phyloP scores from a whole-genome alignment of 2,888 invertebrate genomes.

The Drosophila longiperda region DNA sequence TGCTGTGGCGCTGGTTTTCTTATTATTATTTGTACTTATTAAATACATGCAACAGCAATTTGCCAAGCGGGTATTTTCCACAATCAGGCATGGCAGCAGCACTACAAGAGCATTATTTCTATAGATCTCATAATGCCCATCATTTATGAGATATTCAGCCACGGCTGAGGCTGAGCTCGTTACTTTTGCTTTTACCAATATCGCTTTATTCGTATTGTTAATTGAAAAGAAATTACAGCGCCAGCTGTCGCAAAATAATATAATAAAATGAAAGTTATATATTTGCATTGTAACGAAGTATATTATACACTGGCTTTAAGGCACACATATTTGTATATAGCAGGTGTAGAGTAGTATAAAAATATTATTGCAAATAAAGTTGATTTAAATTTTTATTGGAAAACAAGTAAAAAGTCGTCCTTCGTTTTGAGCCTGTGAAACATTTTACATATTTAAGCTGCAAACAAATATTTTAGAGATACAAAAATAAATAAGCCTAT shows the following conservation, averaged over 20 bases:
- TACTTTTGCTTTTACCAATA: slow-evolving; percentile 72
- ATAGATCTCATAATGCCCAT: slow-evolving; percentile 25
- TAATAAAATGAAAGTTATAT: slow-evolving; percentile 49
- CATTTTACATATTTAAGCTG: not conserved
- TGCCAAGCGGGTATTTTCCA: slow-evolving; percentile 32
- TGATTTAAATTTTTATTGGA: not conserved
- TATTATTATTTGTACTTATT: slow-evolving; percentile 54
- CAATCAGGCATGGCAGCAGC: not conserved
- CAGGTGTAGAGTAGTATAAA: not conserved
- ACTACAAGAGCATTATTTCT: not conserved
- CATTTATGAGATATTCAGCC: slow-evolving; percentile 11
- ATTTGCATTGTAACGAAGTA: not conserved
- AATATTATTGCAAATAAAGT: not conserved
- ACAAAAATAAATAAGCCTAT: not conserved
- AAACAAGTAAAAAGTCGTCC: not conserved
- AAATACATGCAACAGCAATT: slow-evolving; percentile 50
- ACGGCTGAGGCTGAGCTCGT: slow-evolving; percentile 21
- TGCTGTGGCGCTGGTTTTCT: slow-evolving; percentile 19
- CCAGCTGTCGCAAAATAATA: slow-evolving; percentile 43
- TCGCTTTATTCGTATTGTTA: slow-evolving; percentile 58
- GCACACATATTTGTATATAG: not conserved
- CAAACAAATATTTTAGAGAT: not conserved
- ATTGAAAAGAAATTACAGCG: slow-evolving; percentile 76
- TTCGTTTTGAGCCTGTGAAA: not conserved
- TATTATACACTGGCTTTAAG: slow-evolving; percentile 3